phyloP scores from a whole-genome alignment of 1,140 invertebrate genomes.

The Apolygus lucorum region DNA sequence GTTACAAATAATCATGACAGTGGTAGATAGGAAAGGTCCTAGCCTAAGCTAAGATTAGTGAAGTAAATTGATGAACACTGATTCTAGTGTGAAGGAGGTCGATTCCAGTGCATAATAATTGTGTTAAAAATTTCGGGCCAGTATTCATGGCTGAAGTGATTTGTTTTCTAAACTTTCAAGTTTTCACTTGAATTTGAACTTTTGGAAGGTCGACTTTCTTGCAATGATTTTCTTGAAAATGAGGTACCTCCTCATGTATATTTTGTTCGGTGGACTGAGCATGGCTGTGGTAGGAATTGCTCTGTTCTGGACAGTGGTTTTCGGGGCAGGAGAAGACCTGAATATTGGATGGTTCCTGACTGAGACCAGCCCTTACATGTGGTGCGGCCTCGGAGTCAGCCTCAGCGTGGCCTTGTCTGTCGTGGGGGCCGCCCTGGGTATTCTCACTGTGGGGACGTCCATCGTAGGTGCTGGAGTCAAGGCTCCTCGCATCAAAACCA shows the following conservation, averaged over 20 bases:
- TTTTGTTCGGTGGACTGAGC: not conserved
- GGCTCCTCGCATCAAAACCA: slow-evolving; percentile 94
- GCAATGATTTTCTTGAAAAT: too few relatives aligned
- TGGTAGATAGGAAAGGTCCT: too few relatives aligned
- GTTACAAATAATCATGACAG: too few relatives aligned
- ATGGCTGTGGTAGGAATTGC: slow-evolving; percentile 48
- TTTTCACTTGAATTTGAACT: too few relatives aligned
- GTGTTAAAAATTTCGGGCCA: too few relatives aligned
- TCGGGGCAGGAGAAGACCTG: slow-evolving; percentile 78
- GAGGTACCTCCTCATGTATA: slow-evolving; percentile 3
- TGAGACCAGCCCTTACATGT: slow-evolving; percentile 84
- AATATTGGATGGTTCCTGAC: slow-evolving; percentile 83
- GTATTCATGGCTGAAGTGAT: too few relatives aligned
- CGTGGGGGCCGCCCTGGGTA: slow-evolving; percentile 93
- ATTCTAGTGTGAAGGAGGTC: too few relatives aligned
- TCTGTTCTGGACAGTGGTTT: slow-evolving; percentile 70
- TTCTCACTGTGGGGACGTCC: slow-evolving; percentile 91
- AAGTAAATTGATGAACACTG: too few relatives aligned
- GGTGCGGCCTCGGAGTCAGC: slow-evolving; percentile 80
- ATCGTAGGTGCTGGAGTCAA: slow-evolving; percentile 97
- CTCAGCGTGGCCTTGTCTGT: slow-evolving; percentile 90
- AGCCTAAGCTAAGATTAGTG: too few relatives aligned
- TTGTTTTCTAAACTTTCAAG: too few relatives aligned
- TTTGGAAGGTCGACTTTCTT: too few relatives aligned
- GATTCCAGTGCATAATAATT: too few relatives aligned